Base-by-base conservation (phyloP, 2,797 vertebrate genomes). In the Triplophysa bombifrons region DNA sequence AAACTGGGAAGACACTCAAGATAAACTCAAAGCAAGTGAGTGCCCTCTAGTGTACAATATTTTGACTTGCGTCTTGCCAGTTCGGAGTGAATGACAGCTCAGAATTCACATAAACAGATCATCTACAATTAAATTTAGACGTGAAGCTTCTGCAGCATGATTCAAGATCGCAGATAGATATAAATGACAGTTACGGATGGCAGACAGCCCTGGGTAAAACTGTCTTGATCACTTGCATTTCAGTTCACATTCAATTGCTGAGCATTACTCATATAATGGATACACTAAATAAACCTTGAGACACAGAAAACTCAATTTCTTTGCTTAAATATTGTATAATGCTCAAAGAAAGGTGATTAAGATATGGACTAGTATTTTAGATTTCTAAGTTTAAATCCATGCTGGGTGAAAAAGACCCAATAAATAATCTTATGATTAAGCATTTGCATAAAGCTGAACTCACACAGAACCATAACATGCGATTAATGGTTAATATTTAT, bases 11-110 rank as follows among this genome's bases (percentile, higher is more conserved):
- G 16, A 46, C 11, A 46, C 51, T 20, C 27, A 55, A 75, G 20
- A 44, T 22, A 34, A 74, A 55, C 63, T 66, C 2, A 75, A 80
- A 83, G 60, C 14, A 34, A 75, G 27, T 66, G 66, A 71, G 50
- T 72, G 81, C 81, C 81, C 81, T 76, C 81, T 83, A 83, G 76
- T 75, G 81, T 55, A 77, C 64, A 61, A 48, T 14, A 34, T 51
- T 8, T 61, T 70, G 0, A 2, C 55, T 60, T 50, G 20, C 38
- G 13, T 20, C 5, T 10, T 34, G 27, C 41, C 38, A 46, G 46
- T 56, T 20, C 9, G 9, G 46, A 30, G 17, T 58, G 41, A 65
- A 38, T 66, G 69, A 80, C 69, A 66, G 70, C 78, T 66, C 19
- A 2, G 38, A 67, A 80, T 66, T 66, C 61, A 58, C 48, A 56